Conservation (phyloP, 2,797 vertebrate genomes). For the Coregonus sp. region DNA sequence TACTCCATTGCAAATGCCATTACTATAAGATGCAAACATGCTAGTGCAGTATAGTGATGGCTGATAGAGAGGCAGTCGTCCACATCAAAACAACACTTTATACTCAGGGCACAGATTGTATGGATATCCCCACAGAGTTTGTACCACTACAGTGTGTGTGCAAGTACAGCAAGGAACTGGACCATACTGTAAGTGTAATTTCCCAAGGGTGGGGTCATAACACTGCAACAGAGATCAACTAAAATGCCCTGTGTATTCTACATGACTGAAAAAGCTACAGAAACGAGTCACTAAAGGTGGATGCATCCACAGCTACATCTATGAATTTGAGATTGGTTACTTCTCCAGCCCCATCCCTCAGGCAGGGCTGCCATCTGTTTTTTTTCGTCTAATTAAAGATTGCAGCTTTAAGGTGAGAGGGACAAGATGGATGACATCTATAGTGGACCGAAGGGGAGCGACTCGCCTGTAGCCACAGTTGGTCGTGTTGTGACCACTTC, state of each 20-base stretch:
- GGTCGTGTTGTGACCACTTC: conserved; percentile 96
- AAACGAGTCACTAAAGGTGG: not conserved
- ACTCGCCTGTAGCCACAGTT: conserved; percentile 85
- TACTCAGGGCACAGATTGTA: conserved; percentile 43
- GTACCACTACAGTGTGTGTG: not conserved
- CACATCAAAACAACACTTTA: conserved; percentile 45
- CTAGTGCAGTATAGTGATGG: conserved; percentile 3
- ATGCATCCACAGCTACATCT: not conserved
- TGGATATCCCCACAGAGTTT: not conserved
- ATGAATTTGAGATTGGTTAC: not conserved
- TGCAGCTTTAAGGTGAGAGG: not conserved
- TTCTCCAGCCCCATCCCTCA: not conserved
- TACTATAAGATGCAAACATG: conserved; percentile 18
- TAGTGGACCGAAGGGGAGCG: not conserved
- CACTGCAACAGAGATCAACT: not conserved
- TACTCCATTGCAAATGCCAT: conserved; percentile 44
- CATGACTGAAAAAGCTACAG: too few relatives aligned
- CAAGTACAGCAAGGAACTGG: not conserved
- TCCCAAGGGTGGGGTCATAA: not conserved
- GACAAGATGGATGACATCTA: not conserved
- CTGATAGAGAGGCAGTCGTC: conserved; percentile 34
- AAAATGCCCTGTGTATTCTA: not conserved
- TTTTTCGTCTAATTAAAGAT: not conserved
- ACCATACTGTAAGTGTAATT: not conserved
- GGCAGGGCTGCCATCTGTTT: too few relatives aligned